These are phyloP conservation scores for Sinodicranocentrus sp. DNA, from an alignment of 2,888 invertebrate genomes.

Conservation along the genomic window DNA sequence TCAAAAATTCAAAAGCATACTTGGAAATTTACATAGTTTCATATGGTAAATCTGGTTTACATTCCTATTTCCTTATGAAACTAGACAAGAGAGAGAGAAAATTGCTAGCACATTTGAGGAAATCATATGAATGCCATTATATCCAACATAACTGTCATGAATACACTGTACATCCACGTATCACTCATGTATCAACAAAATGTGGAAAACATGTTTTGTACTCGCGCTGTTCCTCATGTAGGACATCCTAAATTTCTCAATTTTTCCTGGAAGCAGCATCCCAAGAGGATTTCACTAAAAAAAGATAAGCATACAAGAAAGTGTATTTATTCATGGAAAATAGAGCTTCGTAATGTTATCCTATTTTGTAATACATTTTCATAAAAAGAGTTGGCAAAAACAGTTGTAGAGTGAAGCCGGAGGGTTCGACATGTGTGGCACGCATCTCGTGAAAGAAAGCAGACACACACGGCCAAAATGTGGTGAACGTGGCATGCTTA, in stretches of 20 bases:
- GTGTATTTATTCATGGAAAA: too few relatives aligned
- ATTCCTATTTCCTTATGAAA: neutral
- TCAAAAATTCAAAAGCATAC: constrained; percentile 18
- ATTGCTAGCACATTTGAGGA: neutral
- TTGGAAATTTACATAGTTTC: constrained; percentile 16
- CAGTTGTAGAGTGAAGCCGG: neutral
- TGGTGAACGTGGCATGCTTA: too few relatives aligned
- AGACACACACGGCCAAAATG: too few relatives aligned
- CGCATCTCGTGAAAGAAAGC: too few relatives aligned
- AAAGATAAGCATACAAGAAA: too few relatives aligned
- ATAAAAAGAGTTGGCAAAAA: constrained; percentile 21
- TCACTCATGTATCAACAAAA: constrained; percentile 51
- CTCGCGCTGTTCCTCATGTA: neutral
- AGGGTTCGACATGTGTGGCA: neutral
- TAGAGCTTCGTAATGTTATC: too few relatives aligned
- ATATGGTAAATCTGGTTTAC: constrained; percentile 21
- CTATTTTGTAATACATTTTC: too few relatives aligned
- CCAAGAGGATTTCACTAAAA: constrained; percentile 42
- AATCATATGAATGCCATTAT: too few relatives aligned
- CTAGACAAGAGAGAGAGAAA: constrained; percentile 6
- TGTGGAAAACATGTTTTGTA: constrained; percentile 43
- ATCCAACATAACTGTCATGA: too few relatives aligned
- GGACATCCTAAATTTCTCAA: constrained; percentile 49
- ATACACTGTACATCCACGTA: constrained; percentile 43
- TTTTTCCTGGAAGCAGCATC: constrained; percentile 39